Conservation (phyloP, 2,888 invertebrate species). For the Leptopilina myrica region DNA sequence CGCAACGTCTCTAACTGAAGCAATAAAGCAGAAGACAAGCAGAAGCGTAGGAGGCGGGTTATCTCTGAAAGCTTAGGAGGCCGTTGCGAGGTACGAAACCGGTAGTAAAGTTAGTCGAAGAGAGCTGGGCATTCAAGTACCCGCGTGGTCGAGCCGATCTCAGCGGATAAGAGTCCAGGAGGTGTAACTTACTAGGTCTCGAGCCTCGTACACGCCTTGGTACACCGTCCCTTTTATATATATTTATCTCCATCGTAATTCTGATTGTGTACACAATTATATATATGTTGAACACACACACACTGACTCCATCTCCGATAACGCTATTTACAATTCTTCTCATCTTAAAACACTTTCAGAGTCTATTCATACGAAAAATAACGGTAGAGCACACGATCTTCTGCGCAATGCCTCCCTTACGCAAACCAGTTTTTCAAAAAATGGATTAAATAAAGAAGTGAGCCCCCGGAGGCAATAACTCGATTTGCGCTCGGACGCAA, state of each 20-base stretch:
- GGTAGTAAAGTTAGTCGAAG: conserved; percentile 75
- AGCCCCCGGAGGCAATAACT: too few relatives aligned
- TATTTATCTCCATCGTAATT: conserved; percentile 51
- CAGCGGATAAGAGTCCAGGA: conserved; percentile 71
- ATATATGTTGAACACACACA: conserved; percentile 28
- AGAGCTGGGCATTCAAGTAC: conserved; percentile 70
- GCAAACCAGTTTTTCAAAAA: too few relatives aligned
- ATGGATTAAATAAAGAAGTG: too few relatives aligned
- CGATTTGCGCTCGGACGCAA: too few relatives aligned
- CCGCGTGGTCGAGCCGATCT: conserved; percentile 69
- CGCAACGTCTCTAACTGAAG: conserved; percentile 39
- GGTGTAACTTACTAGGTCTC: conserved; percentile 76
- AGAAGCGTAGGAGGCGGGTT: conserved; percentile 67
- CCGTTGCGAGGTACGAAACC: conserved; percentile 69
- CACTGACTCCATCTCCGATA: conserved; percentile 31
- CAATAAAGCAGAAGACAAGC: conserved; percentile 43
- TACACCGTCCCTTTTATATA: conserved; percentile 63
- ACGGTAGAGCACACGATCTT: too few relatives aligned
- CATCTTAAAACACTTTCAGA: conserved; percentile 12
- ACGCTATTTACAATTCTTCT: conserved; percentile 6
- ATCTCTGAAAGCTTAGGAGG: conserved; percentile 71
- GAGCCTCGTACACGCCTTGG: conserved; percentile 56
- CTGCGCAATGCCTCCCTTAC: too few relatives aligned
- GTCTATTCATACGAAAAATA: not conserved
- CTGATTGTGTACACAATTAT: conserved; percentile 41